Conservation (phyloP, 2,888 invertebrate species). For the Dasypogon diadema region DNA sequence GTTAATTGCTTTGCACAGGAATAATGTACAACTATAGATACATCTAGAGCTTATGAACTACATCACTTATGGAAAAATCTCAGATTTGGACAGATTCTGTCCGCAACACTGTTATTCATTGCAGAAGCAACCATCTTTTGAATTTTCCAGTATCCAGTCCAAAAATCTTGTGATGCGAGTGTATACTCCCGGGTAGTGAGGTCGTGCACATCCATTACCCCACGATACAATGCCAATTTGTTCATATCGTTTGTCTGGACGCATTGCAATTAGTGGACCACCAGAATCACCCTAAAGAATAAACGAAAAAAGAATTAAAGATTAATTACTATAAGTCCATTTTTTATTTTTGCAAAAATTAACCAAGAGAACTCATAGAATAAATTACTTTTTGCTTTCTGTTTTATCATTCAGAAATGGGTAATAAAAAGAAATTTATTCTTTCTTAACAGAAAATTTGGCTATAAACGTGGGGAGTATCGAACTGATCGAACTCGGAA, state of each 20-base stretch:
- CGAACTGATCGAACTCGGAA: no score
- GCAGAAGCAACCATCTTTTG: conserved; percentile 86
- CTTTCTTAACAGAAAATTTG: no score
- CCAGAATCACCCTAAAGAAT: conserved; percentile 67
- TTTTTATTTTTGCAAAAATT: no score
- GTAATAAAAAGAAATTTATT: no score
- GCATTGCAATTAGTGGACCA: conserved; percentile 80
- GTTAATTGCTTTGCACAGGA: conserved; percentile 15
- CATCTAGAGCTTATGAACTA: conserved; percentile 35
- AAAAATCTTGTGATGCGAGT: conserved; percentile 85
- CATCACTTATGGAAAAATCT: conserved; percentile 32
- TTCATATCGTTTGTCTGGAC: conserved; percentile 81
- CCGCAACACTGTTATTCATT: conserved; percentile 66
- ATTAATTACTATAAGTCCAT: no score
- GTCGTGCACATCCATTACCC: conserved; percentile 90
- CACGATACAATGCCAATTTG: conserved; percentile 89
- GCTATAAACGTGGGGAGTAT: no score
- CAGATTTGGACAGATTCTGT: conserved; percentile 30
- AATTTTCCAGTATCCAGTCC: conserved; percentile 83
- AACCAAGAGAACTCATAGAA: no score
- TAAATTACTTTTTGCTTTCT: no score
- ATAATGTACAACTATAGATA: conserved; percentile 42
- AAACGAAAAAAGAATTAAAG: neutral
- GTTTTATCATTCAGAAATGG: no score
- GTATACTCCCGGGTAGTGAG: conserved; percentile 88